Percentiles rank a stretch among this genome's conserved stretches.
phyloP scores from a whole-genome alignment of 2,113 vertebrate species.

The Paracanthobrama guichenoti region DNA sequence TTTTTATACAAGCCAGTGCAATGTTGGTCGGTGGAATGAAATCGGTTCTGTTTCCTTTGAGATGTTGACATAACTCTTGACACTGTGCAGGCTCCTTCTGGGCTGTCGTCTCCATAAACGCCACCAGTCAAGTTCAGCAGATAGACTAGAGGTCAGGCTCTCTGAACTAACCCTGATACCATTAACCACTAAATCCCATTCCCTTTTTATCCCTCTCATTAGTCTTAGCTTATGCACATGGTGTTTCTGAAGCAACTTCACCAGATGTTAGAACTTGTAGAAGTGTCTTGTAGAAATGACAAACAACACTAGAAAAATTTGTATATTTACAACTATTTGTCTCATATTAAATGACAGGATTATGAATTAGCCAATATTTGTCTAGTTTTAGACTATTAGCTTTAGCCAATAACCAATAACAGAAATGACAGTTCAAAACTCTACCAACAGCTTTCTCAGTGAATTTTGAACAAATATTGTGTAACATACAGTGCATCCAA shows the following conservation, averaged over 20 bases:
- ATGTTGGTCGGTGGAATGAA: neutral
- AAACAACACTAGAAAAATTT: neutral
- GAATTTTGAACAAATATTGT: no score
- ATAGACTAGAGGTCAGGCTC: neutral
- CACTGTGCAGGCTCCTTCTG: neutral
- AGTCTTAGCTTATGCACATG: neutral
- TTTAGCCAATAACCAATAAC: neutral
- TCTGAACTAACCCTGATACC: slow-evolving; percentile 1
- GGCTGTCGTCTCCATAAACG: neutral
- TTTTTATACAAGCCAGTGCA: neutral
- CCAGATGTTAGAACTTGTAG: neutral
- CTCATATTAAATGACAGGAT: neutral
- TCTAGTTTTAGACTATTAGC: neutral
- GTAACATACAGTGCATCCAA: no score
- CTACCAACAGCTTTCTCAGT: neutral
- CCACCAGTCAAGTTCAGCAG: slow-evolving; percentile 21
- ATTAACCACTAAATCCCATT: slow-evolving; percentile 21
- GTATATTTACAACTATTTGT: neutral
- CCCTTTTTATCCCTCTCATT: neutral
- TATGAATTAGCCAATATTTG: no score
- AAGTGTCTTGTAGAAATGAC: neutral
- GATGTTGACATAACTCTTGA: neutral
- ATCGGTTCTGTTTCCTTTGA: neutral
- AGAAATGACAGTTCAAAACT: neutral
- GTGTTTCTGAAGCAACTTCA: neutral